Evolutionary conservation across 2,113 vertebrate species (phyloP).

Genomic region (Rhinoderma darwinii): DNA sequence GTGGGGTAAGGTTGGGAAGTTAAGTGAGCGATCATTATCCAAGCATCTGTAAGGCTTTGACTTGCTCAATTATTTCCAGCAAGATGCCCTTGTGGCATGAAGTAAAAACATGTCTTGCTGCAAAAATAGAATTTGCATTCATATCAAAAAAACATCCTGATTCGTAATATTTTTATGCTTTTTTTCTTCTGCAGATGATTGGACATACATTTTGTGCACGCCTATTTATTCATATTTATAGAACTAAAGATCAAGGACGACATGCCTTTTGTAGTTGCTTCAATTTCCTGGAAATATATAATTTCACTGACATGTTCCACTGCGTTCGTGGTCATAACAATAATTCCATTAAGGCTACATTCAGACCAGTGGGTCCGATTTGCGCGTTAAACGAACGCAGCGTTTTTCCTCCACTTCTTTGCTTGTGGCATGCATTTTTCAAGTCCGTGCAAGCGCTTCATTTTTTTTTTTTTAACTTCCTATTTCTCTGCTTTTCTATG

Average conservation of each 20-base stretch:
- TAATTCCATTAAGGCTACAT: background rate
- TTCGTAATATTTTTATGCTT: background rate
- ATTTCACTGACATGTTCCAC: background rate
- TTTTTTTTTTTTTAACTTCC: too few relatives aligned
- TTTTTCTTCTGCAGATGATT: background rate
- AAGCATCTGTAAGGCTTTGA: conserved; percentile 50
- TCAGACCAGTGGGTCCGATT: too few relatives aligned
- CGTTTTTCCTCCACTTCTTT: too few relatives aligned
- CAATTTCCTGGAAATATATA: background rate
- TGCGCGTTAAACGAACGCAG: too few relatives aligned
- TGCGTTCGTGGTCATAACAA: background rate
- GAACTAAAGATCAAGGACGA: background rate
- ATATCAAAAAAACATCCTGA: background rate
- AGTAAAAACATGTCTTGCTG: conserved; percentile 10
- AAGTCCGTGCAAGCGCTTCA: too few relatives aligned
- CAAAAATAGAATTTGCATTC: background rate
- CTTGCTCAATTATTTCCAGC: conserved; percentile 47
- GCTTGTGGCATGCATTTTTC: too few relatives aligned
- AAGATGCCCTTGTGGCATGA: conserved; percentile 23
- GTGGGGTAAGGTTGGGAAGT: conserved; percentile 54
- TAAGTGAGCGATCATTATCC: conserved; percentile 56
- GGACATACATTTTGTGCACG: background rate
- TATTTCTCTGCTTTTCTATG: too few relatives aligned
- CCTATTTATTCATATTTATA: background rate
- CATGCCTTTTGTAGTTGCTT: background rate